Evolutionary conservation across 2,888 invertebrate species (phyloP).

Genomic region (Caenorhabditis becei): DNA sequence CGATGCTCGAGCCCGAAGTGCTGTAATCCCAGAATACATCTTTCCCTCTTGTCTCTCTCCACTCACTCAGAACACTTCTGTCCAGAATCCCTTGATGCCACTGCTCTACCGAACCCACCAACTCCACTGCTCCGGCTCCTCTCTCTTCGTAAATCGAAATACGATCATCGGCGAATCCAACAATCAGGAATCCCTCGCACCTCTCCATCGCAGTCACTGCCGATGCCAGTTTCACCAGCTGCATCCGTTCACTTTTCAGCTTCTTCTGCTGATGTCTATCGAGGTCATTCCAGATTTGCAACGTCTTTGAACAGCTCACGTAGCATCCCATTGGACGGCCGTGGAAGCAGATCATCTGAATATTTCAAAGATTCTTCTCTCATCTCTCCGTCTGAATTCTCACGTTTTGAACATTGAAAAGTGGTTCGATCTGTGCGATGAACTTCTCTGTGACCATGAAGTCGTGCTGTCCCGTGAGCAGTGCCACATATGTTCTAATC

Average conservation of each 20-base stretch:
- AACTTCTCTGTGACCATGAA: conserved; percentile 69
- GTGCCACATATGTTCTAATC: conserved; percentile 68
- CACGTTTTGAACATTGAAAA: conserved; percentile 62
- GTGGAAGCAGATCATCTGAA: conserved; percentile 69
- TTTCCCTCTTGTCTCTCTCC: too few relatives aligned
- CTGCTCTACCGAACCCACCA: conserved; percentile 54
- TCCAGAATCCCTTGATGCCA: conserved; percentile 53
- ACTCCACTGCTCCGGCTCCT: conserved; percentile 56
- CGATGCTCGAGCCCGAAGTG: conserved; percentile 42
- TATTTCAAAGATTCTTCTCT: background rate
- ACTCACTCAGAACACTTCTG: conserved; percentile 35
- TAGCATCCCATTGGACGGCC: conserved; percentile 73
- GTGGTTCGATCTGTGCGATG: conserved; percentile 70
- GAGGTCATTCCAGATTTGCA: conserved; percentile 71
- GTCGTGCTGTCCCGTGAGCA: conserved; percentile 67
- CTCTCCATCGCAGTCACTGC: conserved; percentile 59
- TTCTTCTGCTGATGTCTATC: conserved; percentile 73
- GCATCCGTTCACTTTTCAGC: conserved; percentile 72
- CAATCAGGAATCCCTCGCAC: conserved; percentile 59
- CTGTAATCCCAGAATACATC: too few relatives aligned
- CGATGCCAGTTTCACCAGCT: conserved; percentile 50
- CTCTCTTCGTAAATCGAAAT: conserved; percentile 66
- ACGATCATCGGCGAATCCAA: conserved; percentile 64
- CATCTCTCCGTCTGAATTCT: background rate
- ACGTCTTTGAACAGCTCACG: conserved; percentile 64